Percentiles rank a stretch among this genome's conserved stretches.
phyloP scores from a whole-genome alignment of 1,140 invertebrate species.

The Ptiloglossa arizonensis region DNA sequence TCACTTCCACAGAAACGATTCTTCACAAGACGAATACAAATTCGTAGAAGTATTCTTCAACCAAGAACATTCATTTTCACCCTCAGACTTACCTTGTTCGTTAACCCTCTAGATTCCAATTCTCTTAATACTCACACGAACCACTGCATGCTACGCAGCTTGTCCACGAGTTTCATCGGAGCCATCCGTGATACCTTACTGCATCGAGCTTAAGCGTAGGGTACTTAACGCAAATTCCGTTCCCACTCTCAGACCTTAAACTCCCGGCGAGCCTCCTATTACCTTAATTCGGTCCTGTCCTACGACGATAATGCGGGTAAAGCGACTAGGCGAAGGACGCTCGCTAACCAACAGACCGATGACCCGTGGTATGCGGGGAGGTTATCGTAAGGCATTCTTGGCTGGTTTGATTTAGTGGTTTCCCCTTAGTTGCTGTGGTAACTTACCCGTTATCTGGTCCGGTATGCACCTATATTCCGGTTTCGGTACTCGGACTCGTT shows the following conservation, averaged over 20 bases:
- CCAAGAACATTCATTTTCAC: too few relatives aligned
- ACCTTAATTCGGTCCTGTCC: conserved; percentile 17
- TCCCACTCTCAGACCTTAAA: conserved; percentile 5
- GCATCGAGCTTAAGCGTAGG: not conserved
- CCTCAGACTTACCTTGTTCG: too few relatives aligned
- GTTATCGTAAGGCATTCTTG: conserved; percentile 39
- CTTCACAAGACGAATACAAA: too few relatives aligned
- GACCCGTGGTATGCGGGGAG: conserved; percentile 25
- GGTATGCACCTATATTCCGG: not conserved
- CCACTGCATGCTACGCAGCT: not conserved
- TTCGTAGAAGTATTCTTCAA: too few relatives aligned
- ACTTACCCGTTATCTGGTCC: conserved; percentile 21
- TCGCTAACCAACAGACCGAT: conserved; percentile 13
- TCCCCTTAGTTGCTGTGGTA: conserved; percentile 17
- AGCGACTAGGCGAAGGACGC: conserved; percentile 4
- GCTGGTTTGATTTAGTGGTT: conserved; percentile 31
- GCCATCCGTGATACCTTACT: not conserved
- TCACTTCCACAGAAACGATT: too few relatives aligned
- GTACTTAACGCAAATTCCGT: conserved; percentile 8
- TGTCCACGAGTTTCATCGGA: not conserved
- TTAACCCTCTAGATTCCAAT: too few relatives aligned
- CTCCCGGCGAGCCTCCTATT: not conserved
- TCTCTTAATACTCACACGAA: not conserved
- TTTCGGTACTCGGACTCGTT: not conserved
- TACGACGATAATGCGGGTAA: conserved; percentile 2